Percentiles rank a stretch among this genome's conserved stretches.
These are phyloP conservation scores for Lacerta bilineata DNA, from an alignment of 2,797 vertebrate species.

Conservation along the genomic window DNA sequence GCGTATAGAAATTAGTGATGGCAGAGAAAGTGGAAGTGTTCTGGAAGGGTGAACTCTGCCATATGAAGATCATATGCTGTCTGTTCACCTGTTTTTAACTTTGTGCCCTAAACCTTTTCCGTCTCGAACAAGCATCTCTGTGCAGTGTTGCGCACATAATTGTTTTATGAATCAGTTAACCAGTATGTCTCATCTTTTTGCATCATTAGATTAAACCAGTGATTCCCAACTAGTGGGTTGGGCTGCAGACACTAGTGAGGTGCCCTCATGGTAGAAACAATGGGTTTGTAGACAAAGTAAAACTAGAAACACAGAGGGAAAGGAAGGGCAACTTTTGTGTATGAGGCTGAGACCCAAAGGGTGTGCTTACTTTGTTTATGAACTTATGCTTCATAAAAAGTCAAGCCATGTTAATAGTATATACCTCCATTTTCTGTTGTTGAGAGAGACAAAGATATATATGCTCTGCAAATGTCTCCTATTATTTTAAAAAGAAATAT, in stretches of 20 bases:
- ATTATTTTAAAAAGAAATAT: neutral
- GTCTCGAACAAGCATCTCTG: conserved; percentile 12
- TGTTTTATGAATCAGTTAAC: neutral
- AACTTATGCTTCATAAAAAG: neutral
- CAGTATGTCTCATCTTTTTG: conserved; percentile 7
- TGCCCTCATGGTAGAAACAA: neutral
- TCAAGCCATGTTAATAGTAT: neutral
- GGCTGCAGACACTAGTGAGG: neutral
- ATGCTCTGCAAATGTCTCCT: rapidly evolving
- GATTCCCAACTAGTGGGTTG: neutral
- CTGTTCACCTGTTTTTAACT: conserved; percentile 25
- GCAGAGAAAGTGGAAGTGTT: neutral
- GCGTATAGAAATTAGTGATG: neutral
- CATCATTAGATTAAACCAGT: conserved; percentile 13
- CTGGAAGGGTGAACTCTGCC: conserved; percentile 26
- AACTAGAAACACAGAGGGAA: neutral
- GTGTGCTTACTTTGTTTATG: neutral
- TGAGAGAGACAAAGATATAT: conserved; percentile 3
- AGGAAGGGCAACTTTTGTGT: neutral
- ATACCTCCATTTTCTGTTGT: neutral
- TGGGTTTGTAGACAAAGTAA: neutral
- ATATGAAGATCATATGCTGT: conserved; percentile 22
- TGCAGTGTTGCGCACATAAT: neutral
- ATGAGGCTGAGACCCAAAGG: neutral
- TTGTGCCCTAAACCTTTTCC: conserved; percentile 25